Percentiles rank a stretch among this genome's conserved stretches.
Evolutionary conservation across 2,113 vertebrate genomes (phyloP).

Genomic region (Rhagologus leucostigma): DNA sequence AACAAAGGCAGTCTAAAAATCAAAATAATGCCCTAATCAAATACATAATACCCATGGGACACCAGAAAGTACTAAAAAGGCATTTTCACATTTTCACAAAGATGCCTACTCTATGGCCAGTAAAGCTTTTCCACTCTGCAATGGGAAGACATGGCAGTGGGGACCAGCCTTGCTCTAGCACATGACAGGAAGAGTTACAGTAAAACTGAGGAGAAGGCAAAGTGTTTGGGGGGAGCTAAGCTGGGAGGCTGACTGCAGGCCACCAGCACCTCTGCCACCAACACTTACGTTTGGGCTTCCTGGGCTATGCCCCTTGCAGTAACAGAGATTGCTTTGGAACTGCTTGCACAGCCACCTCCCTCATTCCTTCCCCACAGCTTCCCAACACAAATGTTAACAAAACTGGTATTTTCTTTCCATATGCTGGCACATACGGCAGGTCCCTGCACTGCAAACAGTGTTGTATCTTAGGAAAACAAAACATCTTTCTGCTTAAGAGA

Average conservation of each 20-base stretch:
- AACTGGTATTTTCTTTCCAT: not conserved
- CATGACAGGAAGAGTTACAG: not conserved
- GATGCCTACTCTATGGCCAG: not conserved
- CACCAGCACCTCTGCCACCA: not conserved
- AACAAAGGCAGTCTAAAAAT: conserved; percentile 5
- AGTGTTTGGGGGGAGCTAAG: rapidly evolving
- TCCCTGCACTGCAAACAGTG: not conserved
- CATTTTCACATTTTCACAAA: conserved; percentile 18
- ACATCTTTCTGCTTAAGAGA: conserved; percentile 25
- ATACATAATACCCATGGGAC: not conserved
- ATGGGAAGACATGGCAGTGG: not conserved
- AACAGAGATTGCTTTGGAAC: not conserved
- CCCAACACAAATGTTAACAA: not conserved
- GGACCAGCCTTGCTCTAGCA: not conserved
- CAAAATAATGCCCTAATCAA: conserved; percentile 41
- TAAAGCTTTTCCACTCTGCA: not conserved
- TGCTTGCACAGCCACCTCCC: not conserved
- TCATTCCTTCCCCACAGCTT: not conserved
- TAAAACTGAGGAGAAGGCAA: not conserved
- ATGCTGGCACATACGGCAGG: not conserved
- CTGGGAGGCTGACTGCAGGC: not conserved
- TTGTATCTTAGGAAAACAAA: conserved; percentile 13
- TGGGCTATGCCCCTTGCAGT: not conserved
- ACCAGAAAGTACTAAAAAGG: not conserved
- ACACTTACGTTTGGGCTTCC: not conserved